A percentile compares a stretch with the other conserved stretches of the same genome.
Conservation (phyloP, 1,140 invertebrate genomes). For the Papilio machaon region DNA sequence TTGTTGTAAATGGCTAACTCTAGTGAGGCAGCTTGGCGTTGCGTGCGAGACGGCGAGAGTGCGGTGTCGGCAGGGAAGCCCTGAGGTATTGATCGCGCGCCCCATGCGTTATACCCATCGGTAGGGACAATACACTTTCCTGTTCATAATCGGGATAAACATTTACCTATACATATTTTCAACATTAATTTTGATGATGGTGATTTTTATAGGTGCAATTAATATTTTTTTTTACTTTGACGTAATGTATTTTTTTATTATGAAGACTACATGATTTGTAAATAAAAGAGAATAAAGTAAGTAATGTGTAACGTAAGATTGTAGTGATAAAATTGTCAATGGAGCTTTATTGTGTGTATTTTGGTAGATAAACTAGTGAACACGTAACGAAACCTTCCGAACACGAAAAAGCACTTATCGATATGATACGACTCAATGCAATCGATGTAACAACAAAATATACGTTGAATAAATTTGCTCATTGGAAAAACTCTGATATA, state of each 20-base stretch:
- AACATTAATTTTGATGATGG: too few species aligned
- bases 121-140: conserved; percentile 34
- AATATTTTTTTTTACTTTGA: background rate
- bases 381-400: background rate
- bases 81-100: conserved; percentile 73
- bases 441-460: background rate
- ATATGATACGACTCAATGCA: background rate
- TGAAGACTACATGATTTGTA: background rate
- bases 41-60: conserved; percentile 53
- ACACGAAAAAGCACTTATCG: conserved; percentile 10
- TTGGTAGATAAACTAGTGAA: background rate
- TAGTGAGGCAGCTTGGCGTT: conserved; percentile 37
- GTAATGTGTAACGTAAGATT: background rate
- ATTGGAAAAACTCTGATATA: background rate
- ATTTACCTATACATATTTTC: too few species aligned
- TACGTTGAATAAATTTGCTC: background rate
- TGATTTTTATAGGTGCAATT: background rate
- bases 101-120: conserved; percentile 70
- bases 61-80: conserved; percentile 64
- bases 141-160: conserved; percentile 17
- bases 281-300: background rate
- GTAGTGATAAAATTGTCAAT: background rate
- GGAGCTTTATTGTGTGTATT: background rate
- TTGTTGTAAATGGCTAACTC: background rate
- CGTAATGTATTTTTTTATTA: too few species aligned